Conservation (phyloP, 2,888 invertebrate genomes). For the Ariolimax columbianus region DNA sequence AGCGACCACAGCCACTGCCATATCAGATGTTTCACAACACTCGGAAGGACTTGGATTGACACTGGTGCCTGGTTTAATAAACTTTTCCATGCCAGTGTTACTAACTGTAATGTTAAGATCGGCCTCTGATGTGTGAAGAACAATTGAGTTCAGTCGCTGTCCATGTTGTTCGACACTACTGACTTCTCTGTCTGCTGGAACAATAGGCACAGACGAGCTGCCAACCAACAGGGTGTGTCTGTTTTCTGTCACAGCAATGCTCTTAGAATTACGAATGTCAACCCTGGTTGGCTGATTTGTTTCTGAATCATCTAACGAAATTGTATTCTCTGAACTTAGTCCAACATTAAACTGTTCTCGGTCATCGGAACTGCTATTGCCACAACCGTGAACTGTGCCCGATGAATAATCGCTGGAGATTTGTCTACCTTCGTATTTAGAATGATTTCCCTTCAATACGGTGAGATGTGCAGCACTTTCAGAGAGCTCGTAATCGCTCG, state of each 20-base stretch:
- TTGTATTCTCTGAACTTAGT: neutral
- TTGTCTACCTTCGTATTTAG: no score
- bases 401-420: neutral
- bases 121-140: neutral
- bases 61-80: neutral
- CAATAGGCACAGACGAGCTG: neutral
- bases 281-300: no score
- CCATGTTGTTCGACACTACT: neutral
- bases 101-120: neutral
- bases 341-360: neutral
- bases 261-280: neutral
- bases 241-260: neutral
- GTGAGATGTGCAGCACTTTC: neutral
- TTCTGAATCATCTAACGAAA: neutral
- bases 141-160: neutral
- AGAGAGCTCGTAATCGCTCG: neutral
- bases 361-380: neutral
- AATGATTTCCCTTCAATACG: neutral
- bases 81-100: neutral
- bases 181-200: neutral
- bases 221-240: neutral
- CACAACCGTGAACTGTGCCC: neutral
- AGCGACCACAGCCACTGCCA: neutral
- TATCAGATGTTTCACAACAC: conserved; percentile 14
- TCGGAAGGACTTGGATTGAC: neutral